phyloP scores from a whole-genome alignment of 35 echinoderm and acorn worm genomes.

The Heliocidaris erythrogramma region DNA sequence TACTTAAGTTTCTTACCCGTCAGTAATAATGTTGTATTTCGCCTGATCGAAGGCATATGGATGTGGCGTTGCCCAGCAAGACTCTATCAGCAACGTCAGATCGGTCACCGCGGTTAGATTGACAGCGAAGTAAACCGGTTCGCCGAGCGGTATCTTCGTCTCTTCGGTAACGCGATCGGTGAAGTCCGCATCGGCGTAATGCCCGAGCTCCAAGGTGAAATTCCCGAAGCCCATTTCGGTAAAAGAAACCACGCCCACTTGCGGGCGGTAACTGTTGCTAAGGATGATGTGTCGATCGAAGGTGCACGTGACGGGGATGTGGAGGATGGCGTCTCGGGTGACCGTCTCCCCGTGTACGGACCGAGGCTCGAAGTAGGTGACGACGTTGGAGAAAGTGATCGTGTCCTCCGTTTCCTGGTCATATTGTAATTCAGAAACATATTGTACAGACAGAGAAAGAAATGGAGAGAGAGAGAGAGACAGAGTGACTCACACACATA shows the following conservation, averaged over 20 bases:
- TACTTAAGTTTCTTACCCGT: neutral
- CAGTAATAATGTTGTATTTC: slow-evolving; percentile 4
- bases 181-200: neutral
- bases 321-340: neutral
- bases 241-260: slow-evolving; percentile 24
- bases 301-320: neutral
- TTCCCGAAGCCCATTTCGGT: slow-evolving; percentile 3
- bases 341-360: neutral
- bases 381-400: slow-evolving; percentile 26
- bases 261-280: neutral
- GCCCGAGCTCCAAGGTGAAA: slow-evolving; percentile 5
- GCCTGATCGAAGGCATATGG: neutral
- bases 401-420: slow-evolving; percentile 30
- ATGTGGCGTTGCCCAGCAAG: slow-evolving; percentile 26
- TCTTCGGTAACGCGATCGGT: neutral
- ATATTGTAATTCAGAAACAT: neutral
- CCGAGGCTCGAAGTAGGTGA: neutral
- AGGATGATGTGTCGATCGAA: slow-evolving; percentile 39
- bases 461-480: neutral
- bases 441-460: neutral
- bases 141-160: neutral
- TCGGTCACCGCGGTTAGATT: slow-evolving; percentile 36
- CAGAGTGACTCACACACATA: neutral
- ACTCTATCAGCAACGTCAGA: slow-evolving; percentile 22
- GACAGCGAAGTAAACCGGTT: slow-evolving; percentile 28